Percentiles rank a stretch among this genome's conserved stretches.
Conservation (phyloP, 2,797 vertebrate genomes). For the Lycodopsis pacificus region DNA sequence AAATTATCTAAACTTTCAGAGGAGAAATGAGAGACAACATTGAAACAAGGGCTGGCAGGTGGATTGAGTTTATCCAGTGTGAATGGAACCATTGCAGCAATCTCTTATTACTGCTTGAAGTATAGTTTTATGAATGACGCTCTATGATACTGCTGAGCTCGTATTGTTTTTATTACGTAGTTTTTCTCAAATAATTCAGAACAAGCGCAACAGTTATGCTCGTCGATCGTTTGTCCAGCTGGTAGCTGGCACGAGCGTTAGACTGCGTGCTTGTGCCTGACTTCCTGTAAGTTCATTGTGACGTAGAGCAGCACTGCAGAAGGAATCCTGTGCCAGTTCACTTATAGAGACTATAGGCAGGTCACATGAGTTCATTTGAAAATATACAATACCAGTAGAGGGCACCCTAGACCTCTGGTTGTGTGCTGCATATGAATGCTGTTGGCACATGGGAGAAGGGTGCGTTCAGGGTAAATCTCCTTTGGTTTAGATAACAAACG, state of each 20-base stretch:
- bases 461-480: neutral
- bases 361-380: slow-evolving; percentile 11
- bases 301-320: slow-evolving; percentile 12
- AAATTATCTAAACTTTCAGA: neutral
- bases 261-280: neutral
- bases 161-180: neutral
- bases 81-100: neutral
- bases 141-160: neutral
- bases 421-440: neutral
- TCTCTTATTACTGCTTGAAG: neutral
- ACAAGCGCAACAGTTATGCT: neutral
- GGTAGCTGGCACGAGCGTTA: neutral
- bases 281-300: slow-evolving; percentile 10
- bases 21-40: neutral
- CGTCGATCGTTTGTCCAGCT: neutral
- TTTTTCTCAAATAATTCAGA: neutral
- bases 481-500: too few species aligned
- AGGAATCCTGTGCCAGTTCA: slow-evolving; percentile 14
- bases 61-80: neutral
- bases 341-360: slow-evolving; percentile 8
- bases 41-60: neutral
- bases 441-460: neutral
- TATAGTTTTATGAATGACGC: neutral
- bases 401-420: neutral
- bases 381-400: slow-evolving; percentile 13